Percentiles rank a stretch among this genome's conserved stretches.
phyloP scores from a whole-genome alignment of 2,113 vertebrate species.

The Porphyrio hochstetteri region DNA sequence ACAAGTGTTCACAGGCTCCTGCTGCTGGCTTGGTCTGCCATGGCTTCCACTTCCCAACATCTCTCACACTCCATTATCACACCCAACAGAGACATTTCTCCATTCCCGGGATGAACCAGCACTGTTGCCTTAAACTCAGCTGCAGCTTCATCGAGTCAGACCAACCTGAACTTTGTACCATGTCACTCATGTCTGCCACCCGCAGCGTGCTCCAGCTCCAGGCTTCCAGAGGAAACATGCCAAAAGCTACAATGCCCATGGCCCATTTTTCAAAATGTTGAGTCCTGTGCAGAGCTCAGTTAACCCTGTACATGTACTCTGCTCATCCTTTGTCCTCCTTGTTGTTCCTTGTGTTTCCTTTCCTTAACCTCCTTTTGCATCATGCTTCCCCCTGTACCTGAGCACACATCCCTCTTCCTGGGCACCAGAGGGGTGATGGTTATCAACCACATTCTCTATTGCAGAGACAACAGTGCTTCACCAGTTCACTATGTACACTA shows the following conservation, averaged over 20 bases:
- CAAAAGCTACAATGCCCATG: neutral
- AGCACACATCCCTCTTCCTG: neutral
- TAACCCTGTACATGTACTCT: neutral
- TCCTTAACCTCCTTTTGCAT: neutral
- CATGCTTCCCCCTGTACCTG: neutral
- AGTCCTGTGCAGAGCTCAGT: neutral
- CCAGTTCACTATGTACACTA: neutral
- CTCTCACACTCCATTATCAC: neutral
- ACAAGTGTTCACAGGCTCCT: rapidly evolving
- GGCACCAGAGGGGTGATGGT: neutral
- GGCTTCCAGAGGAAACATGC: neutral
- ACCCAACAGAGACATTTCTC: neutral
- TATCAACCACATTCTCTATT: neutral
- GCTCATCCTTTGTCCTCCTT: rapidly evolving
- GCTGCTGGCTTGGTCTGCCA: neutral
- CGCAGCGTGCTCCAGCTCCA: rapidly evolving
- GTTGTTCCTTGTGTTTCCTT: neutral
- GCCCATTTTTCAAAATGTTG: neutral
- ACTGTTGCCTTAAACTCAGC: neutral
- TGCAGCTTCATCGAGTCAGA: neutral
- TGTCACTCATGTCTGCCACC: neutral
- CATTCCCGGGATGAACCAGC: neutral
- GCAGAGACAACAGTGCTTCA: neutral
- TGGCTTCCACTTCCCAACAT: neutral
- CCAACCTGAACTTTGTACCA: neutral